A percentile compares a stretch with the other conserved stretches of the same genome.
phyloP scores from a whole-genome alignment of 2,113 vertebrate genomes.

The Brienomyrus brachyistius region DNA sequence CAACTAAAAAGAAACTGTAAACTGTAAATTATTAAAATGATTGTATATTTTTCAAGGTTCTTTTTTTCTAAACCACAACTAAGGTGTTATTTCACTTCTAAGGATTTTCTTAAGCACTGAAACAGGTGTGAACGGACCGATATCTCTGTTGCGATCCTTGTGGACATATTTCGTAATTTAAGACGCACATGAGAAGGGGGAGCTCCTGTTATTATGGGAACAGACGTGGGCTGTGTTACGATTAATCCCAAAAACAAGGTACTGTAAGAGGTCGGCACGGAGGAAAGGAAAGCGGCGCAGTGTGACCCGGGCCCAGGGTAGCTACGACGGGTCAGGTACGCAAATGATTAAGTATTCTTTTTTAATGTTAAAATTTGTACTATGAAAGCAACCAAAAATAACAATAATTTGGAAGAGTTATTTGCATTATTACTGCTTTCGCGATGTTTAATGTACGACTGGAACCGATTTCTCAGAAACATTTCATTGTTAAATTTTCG shows the following conservation, averaged over 20 bases:
- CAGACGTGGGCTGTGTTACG: not conserved
- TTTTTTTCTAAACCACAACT: constrained; percentile 19
- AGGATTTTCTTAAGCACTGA: constrained; percentile 18
- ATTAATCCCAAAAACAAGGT: constrained; percentile 13
- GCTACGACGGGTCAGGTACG: constrained; percentile 28
- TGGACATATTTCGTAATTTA: not conserved
- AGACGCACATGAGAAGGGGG: not conserved
- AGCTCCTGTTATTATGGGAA: not conserved
- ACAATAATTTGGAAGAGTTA: constrained; percentile 41
- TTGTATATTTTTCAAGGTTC: constrained; percentile 28
- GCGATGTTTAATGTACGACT: constrained; percentile 20
- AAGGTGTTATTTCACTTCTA: constrained; percentile 3
- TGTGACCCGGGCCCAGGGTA: constrained; percentile 2
- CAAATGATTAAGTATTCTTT: constrained; percentile 49
- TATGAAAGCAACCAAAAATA: constrained; percentile 49
- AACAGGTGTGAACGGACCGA: constrained; percentile 24
- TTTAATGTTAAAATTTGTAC: constrained; percentile 56
- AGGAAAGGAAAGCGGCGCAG: constrained; percentile 28
- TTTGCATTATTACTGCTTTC: constrained; percentile 22
- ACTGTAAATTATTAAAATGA: constrained; percentile 23
- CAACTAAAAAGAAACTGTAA: constrained; percentile 28
- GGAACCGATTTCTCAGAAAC: constrained; percentile 36
- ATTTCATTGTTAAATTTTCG: constrained; percentile 38
- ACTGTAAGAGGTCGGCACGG: constrained; percentile 52
- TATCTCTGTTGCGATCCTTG: not conserved